Conservation (phyloP, 2,113 vertebrate genomes). For the Siniperca knerii region DNA sequence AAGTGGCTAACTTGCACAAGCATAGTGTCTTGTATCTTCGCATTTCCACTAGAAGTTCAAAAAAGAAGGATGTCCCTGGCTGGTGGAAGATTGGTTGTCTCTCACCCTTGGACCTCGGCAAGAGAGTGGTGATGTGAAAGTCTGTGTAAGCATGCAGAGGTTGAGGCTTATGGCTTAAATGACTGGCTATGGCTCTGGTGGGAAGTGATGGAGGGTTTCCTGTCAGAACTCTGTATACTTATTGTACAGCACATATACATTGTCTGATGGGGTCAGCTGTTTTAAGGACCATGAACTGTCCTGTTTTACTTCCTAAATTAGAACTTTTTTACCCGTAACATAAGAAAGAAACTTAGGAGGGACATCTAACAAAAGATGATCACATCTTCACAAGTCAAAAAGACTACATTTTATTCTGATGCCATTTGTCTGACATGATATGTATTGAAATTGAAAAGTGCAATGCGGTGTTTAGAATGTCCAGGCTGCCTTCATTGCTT, state of each 20-base stretch:
- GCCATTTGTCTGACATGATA: neutral
- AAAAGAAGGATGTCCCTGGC: neutral
- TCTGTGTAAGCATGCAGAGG: constrained; percentile 20
- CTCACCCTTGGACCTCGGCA: constrained; percentile 22
- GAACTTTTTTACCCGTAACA: neutral
- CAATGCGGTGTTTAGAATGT: neutral
- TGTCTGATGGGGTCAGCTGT: neutral
- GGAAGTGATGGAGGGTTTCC: constrained; percentile 23
- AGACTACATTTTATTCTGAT: neutral
- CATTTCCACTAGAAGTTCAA: neutral
- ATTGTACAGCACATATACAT: neutral
- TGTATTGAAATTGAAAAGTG: neutral
- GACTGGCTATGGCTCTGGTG: neutral
- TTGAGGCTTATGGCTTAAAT: constrained; percentile 5
- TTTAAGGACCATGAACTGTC: neutral
- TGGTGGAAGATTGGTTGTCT: neutral
- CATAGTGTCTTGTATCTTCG: constrained; percentile 14
- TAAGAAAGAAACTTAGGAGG: neutral
- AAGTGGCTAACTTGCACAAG: neutral
- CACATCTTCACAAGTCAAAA: neutral
- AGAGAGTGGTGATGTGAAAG: constrained; percentile 13
- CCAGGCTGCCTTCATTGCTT: neutral
- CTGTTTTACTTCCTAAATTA: neutral
- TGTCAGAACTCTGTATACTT: constrained; percentile 15
- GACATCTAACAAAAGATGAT: neutral